Evolutionary conservation across 37 sponge, comb jelly and placozoan genomes (phyloP).

Genomic region (Ianthella basta): DNA sequence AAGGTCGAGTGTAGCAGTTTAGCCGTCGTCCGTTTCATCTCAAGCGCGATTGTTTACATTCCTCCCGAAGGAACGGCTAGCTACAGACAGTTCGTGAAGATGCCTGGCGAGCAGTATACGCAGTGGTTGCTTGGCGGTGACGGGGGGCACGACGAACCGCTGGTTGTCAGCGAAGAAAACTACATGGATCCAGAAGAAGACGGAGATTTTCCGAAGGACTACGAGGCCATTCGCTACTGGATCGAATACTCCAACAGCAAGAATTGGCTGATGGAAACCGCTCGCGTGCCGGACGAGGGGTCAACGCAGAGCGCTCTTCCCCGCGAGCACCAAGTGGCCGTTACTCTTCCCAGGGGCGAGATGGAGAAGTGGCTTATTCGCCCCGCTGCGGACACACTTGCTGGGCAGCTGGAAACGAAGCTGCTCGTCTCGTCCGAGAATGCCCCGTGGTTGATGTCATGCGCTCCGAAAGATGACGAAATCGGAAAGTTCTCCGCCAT

Average conservation of each 20-base stretch:
- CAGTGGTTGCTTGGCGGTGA: neutral
- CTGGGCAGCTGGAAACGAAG: neutral
- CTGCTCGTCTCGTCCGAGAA: neutral
- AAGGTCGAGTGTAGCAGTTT: too few relatives aligned
- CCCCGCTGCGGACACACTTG: neutral
- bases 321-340: slow-evolving; percentile 19
- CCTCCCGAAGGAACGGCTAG: too few relatives aligned
- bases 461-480: neutral
- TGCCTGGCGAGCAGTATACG: neutral
- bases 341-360: neutral
- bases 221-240: neutral
- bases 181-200: neutral
- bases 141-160: neutral
- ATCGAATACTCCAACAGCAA: neutral
- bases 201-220: neutral
- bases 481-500: neutral
- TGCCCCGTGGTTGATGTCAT: neutral
- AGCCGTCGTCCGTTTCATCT: too few relatives aligned
- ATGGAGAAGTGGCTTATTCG: neutral
- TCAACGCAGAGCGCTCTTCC: neutral
- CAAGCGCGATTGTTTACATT: too few relatives aligned
- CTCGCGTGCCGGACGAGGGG: neutral
- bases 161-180: too few relatives aligned
- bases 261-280: neutral
- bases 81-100: too few relatives aligned